These are phyloP conservation scores for Hirudinaria manillensis DNA, from an alignment of 2,888 invertebrate species.

Conservation along the genomic window DNA sequence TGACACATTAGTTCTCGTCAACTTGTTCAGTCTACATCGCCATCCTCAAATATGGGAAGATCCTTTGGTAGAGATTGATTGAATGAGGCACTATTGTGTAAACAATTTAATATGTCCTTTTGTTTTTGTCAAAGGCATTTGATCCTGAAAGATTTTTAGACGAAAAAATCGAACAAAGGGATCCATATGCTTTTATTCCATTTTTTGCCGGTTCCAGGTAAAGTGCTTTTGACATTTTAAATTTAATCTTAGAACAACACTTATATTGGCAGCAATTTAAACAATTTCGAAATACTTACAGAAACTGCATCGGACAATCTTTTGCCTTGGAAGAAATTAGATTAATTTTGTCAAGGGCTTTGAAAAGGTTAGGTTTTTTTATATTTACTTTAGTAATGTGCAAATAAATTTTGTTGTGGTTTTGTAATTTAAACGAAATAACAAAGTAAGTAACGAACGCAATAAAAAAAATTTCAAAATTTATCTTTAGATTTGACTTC, in stretches of 20 bases:
- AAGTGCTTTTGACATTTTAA: no score
- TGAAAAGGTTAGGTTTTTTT: conserved; percentile 40
- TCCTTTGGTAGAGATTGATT: conserved; percentile 4
- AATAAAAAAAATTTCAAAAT: no score
- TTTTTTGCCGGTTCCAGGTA: conserved; percentile 44
- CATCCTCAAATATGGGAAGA: conserved; percentile 45
- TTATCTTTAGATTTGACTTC: no score
- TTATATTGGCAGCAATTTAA: no score
- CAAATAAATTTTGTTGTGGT: no score
- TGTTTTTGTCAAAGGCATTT: conserved; percentile 38
- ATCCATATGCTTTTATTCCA: conserved; percentile 44
- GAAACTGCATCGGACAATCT: conserved; percentile 48
- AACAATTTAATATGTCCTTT: no score
- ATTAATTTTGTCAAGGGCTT: conserved; percentile 42
- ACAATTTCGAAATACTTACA: conserved; percentile 32
- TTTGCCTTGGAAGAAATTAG: conserved; percentile 50
- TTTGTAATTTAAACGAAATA: no score
- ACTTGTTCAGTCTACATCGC: conserved; percentile 45
- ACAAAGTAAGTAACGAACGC: no score
- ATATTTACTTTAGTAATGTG: background rate
- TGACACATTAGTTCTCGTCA: conserved; percentile 40
- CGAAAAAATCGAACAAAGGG: conserved; percentile 42
- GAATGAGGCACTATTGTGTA: background rate
- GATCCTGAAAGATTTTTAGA: conserved; percentile 44
- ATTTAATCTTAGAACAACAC: no score